A percentile compares a stretch with the other conserved stretches of the same genome.
These are phyloP conservation scores for Heliconius cydno DNA, from an alignment of 2,888 invertebrate genomes.

Conservation along the genomic window DNA sequence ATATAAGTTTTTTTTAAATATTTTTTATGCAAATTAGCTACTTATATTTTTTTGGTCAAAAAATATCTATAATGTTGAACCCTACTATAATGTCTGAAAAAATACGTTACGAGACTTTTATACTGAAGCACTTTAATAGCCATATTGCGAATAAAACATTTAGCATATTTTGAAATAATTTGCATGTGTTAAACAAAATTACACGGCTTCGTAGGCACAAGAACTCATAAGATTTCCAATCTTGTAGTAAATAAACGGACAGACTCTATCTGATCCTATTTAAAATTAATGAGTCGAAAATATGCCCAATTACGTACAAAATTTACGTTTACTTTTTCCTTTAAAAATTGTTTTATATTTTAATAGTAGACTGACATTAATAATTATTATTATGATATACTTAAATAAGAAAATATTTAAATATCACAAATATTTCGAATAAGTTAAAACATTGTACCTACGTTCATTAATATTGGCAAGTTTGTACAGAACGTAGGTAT, in stretches of 20 bases:
- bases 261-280: not conserved
- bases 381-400: too few relatives aligned
- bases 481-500: not conserved
- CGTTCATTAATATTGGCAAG: conserved; percentile 9
- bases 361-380: too few relatives aligned
- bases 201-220: not conserved
- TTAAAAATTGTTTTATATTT: too few relatives aligned
- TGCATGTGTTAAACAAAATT: conserved; percentile 5
- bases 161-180: conserved; percentile 21
- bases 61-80: not conserved
- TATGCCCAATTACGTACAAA: not conserved
- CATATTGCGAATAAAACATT: not conserved
- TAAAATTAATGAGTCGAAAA: conserved; percentile 1
- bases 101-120: not conserved
- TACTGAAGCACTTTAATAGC: not conserved
- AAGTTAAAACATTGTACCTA: not conserved
- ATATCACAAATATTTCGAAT: not conserved
- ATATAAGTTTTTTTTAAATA: not conserved
- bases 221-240: not conserved
- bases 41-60: not conserved
- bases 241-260: not conserved
- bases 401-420: not conserved
- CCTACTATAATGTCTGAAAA: not conserved
- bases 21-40: not conserved
- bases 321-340: not conserved